Percentiles rank a stretch among this genome's conserved stretches.
These are phyloP conservation scores for Caenorhabditis tropicalis DNA, from an alignment of 1,140 invertebrate genomes.

Conservation along the genomic window DNA sequence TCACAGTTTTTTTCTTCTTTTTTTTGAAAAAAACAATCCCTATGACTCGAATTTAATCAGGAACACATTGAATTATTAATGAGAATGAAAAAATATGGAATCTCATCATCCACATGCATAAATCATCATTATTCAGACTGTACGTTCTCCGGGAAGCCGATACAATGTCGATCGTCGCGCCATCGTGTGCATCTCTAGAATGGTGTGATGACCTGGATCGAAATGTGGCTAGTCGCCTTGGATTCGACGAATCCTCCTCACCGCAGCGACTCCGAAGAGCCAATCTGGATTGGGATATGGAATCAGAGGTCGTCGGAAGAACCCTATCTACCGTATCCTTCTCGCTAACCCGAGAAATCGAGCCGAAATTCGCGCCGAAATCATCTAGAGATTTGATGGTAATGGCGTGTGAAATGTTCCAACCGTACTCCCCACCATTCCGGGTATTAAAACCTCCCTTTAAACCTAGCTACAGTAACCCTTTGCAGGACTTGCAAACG, in stretches of 20 bases:
- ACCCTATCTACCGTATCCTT: background rate
- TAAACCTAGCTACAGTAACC: background rate
- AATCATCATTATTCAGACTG: too few relatives aligned
- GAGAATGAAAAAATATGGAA: too few relatives aligned
- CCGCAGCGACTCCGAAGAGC: conserved; percentile 21
- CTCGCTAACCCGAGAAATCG: background rate
- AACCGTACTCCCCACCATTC: conserved; percentile 45
- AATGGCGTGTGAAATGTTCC: conserved; percentile 48
- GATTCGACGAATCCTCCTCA: conserved; percentile 8
- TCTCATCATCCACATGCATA: too few relatives aligned
- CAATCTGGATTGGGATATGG: conserved; percentile 15
- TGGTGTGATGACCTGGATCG: conserved; percentile 46
- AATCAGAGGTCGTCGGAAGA: background rate
- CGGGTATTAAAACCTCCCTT: conserved; percentile 6
- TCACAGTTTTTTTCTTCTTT: too few relatives aligned
- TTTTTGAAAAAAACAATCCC: background rate
- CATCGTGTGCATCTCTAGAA: conserved; percentile 29
- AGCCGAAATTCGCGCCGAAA: conserved; percentile 1
- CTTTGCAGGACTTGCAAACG: conserved; percentile 23
- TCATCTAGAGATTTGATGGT: conserved; percentile 48
- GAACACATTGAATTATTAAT: too few relatives aligned
- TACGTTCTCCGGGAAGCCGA: background rate
- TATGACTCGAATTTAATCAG: background rate
- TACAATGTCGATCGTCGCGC: background rate
- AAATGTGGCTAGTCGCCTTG: background rate